Evolutionary conservation across 2,797 vertebrate genomes (phyloP).

Genomic region (Natrix natrix): DNA sequence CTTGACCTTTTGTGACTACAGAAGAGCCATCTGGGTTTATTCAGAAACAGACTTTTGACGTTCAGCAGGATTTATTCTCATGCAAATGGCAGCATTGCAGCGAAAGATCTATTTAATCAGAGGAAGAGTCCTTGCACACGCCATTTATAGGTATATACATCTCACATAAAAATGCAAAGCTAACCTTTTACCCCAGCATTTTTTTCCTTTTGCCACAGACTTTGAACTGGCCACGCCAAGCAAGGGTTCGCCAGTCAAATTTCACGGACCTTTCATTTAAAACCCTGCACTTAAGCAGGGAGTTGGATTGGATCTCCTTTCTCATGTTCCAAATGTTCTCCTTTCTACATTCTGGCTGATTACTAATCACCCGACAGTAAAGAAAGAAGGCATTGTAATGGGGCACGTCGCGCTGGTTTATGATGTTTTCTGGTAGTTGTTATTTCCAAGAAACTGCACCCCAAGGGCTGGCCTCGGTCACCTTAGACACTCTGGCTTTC

Average conservation of each 20-base stretch:
- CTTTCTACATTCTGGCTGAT: background rate
- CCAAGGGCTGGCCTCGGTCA: too few relatives aligned
- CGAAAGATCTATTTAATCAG: background rate
- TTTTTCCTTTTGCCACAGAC: background rate
- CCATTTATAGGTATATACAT: background rate
- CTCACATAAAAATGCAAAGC: background rate
- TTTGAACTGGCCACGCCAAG: background rate
- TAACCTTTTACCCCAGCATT: background rate
- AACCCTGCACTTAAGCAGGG: background rate
- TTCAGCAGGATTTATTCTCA: background rate
- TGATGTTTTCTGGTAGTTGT: background rate
- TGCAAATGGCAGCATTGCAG: background rate
- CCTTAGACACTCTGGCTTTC: background rate
- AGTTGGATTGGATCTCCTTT: background rate
- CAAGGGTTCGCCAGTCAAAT: background rate
- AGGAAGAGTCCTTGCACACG: background rate
- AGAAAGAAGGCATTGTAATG: background rate
- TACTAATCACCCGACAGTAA: background rate
- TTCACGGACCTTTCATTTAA: background rate
- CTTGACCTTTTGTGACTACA: background rate
- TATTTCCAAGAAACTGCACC: background rate
- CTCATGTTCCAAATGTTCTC: background rate
- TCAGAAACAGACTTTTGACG: background rate
- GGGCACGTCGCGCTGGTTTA: background rate
- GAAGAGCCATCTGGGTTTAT: background rate